These are phyloP conservation scores for Rapana venosa DNA, from an alignment of 2,888 invertebrate genomes.

Conservation along the genomic window DNA sequence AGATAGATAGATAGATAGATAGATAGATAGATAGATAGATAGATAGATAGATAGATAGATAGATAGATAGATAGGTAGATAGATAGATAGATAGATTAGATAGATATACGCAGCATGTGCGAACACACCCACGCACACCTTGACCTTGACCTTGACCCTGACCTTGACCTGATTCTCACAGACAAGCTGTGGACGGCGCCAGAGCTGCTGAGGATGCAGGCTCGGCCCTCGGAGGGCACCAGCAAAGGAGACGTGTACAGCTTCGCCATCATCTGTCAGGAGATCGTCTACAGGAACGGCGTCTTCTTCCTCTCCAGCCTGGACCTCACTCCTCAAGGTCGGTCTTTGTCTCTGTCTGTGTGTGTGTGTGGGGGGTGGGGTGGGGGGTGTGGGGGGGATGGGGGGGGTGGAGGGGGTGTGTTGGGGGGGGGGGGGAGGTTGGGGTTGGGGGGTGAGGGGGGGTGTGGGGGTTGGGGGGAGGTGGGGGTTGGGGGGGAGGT, in stretches of 20 bases:
- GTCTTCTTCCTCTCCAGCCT: conserved; percentile 72
- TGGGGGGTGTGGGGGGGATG: too few relatives aligned
- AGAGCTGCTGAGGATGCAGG: conserved; percentile 81
- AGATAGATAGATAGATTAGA: too few relatives aligned
- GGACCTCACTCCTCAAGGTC: conserved; percentile 72
- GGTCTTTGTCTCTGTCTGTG: not conserved
- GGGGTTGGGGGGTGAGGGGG: too few relatives aligned
- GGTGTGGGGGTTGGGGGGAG: too few relatives aligned
- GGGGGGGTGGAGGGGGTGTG: not conserved
- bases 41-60: too few relatives aligned
- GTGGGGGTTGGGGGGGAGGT: too few relatives aligned
- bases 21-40: too few relatives aligned
- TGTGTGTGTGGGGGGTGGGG: not conserved
- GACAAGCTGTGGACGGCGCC: conserved; percentile 68
- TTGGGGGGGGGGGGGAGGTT: not conserved
- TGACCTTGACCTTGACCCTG: too few relatives aligned
- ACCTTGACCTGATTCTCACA: conserved; percentile 38
- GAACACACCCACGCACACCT: too few relatives aligned
- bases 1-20: too few relatives aligned
- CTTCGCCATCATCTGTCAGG: conserved; percentile 93
- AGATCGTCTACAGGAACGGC: conserved; percentile 84
- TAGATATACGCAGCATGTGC: too few relatives aligned
- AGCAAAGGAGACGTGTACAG: conserved; percentile 85
- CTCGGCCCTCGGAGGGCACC: conserved; percentile 70
- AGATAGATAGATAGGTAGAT: too few relatives aligned